Evolutionary conservation across 2,797 vertebrate genomes (phyloP), one percentile per base, ranked within the genome.

Genomic region (Phyllotis vaccarum): DNA sequence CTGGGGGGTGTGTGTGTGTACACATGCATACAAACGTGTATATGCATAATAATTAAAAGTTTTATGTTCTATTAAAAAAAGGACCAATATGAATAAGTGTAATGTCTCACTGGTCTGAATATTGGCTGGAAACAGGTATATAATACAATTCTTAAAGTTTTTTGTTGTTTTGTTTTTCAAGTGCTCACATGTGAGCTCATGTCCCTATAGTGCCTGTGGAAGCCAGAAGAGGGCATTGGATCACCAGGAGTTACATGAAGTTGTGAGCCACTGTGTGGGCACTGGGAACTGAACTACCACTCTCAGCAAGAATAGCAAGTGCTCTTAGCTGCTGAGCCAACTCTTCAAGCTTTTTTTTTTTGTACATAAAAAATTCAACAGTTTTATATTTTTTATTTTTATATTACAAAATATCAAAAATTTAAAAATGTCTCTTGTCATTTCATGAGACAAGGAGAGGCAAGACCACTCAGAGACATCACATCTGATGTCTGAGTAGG

Each of bases 51-150:
- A 62, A 82, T 40, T 82, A 81, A 60, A 81, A 81, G 80, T 82
- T 82, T 17, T 14, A 81, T 40, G 56, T 29, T 92, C 72, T 6
- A n/a, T 82, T 95, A 34, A 72, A 95, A 95, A 89, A 94, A 93
- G 56, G 52, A 75, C 58, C 78, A 79, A 37, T 91, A 56, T 52
- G 37, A 94, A 6, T 93, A 72, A 85, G 21, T 92, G 2, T 87
- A 93, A 16, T 89, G 16, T 14, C 52, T 93, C 52, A 49, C 12
- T 91, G 54, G 92, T 93, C 21, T 93, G 74, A 85, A 70, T 89
- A 46, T 74, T 86, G 49, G 86, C 13, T 83, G 40, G 86, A 80
- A 93, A 95, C 43, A 87, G 27, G 34, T 54, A n/a, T 86, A 66
- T 94, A 78, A 2, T 54, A 54, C 24, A 70, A 52, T 81, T 94